A percentile compares a stretch with the other conserved stretches of the same genome.
These are phyloP conservation scores for Anastatus disparis DNA, from an alignment of 1,140 invertebrate species.

Conservation along the genomic window DNA sequence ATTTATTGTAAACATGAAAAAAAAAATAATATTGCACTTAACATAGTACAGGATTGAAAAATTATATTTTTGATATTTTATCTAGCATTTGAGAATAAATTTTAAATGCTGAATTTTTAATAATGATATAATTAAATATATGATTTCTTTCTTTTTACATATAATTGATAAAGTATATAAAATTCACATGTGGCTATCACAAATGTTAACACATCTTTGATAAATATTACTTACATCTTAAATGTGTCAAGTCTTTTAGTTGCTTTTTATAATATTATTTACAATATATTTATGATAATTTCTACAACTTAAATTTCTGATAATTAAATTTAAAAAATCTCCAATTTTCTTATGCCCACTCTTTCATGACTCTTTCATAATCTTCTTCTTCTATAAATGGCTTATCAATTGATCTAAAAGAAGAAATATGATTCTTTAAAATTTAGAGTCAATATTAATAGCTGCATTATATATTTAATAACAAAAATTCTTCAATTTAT, in stretches of 20 bases:
- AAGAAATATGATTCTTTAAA: conserved; percentile 15
- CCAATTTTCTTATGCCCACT: conserved; percentile 77
- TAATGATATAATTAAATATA: background rate
- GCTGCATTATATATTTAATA: too few species aligned
- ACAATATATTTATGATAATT: conserved; percentile 3
- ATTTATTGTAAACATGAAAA: too few species aligned
- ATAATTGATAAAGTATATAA: background rate
- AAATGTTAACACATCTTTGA: conserved; percentile 8
- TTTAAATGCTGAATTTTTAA: background rate
- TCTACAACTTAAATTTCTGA: background rate
- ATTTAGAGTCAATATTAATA: too few species aligned
- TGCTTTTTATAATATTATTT: conserved; percentile 12
- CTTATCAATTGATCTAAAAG: conserved; percentile 78
- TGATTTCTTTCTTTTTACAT: background rate
- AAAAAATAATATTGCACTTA: too few species aligned
- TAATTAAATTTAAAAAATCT: background rate
- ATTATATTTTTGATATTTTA: background rate
- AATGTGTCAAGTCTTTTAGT: conserved; percentile 15
- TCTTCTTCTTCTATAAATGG: conserved; percentile 86
- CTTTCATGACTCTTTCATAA: conserved; percentile 82
- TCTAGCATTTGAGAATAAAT: conserved; percentile 8
- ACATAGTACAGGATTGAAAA: too few species aligned
- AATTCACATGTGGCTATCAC: conserved; percentile 8
- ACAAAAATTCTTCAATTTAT: too few species aligned
- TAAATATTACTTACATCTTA: background rate